phyloP scores from a whole-genome alignment of 2,797 vertebrate species.

The Coreius guichenoti region DNA sequence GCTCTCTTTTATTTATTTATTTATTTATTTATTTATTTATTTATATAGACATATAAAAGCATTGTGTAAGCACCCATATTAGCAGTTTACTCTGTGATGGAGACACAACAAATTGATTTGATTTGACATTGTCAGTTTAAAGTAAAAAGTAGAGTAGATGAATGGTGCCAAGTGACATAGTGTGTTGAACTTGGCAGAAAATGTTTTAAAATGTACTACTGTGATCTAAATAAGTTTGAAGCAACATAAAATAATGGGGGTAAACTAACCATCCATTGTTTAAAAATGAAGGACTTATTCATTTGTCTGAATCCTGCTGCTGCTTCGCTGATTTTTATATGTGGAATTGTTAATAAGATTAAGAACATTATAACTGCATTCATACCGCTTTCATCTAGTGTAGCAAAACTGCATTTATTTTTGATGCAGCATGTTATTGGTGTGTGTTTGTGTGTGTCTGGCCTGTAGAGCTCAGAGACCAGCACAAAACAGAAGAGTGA shows the following conservation, averaged over 20 bases:
- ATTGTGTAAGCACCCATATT: background rate
- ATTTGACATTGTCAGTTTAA: background rate
- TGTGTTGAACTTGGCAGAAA: background rate
- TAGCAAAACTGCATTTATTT: background rate
- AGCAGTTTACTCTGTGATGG: background rate
- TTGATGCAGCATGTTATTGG: background rate
- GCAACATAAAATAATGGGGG: background rate
- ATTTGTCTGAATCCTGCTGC: background rate
- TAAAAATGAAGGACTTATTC: background rate
- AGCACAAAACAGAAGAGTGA: constrained; percentile 94
- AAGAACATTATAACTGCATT: background rate
- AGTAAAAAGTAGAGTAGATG: background rate
- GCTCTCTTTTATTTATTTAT: background rate
- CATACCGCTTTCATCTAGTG: background rate
- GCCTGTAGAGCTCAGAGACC: constrained; percentile 85
- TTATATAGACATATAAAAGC: background rate
- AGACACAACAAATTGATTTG: background rate
- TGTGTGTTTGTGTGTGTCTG: constrained; percentile 34
- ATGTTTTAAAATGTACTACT: background rate
- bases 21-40: background rate
- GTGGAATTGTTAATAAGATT: background rate
- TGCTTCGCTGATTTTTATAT: background rate
- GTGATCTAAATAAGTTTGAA: background rate
- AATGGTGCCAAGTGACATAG: background rate
- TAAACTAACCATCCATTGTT: background rate